Evolutionary conservation across 1,140 invertebrate genomes (phyloP).

Genomic region (Drosophila persimilis): DNA sequence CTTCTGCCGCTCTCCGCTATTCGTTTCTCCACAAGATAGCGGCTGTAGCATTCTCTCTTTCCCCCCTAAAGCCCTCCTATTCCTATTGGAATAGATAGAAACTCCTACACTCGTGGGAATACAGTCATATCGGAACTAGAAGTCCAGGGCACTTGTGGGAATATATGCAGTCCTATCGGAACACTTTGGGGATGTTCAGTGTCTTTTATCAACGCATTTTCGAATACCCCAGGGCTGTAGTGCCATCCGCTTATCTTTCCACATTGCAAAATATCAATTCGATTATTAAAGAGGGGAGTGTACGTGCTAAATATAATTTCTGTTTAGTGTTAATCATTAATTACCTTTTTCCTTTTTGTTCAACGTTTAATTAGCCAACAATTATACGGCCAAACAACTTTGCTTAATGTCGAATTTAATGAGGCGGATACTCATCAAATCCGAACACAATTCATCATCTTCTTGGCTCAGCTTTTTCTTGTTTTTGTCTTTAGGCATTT

Average conservation of each 20-base stretch:
- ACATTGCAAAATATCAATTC: conserved; percentile 18
- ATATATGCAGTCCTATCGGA: conserved; percentile 2
- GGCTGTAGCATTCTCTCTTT: too few species aligned
- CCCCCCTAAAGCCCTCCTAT: background rate
- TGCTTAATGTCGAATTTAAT: conserved; percentile 37
- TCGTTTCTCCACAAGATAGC: too few species aligned
- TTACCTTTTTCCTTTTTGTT: background rate
- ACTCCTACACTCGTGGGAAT: conserved; percentile 3
- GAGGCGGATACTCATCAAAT: conserved; percentile 23
- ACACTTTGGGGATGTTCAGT: conserved; percentile 3
- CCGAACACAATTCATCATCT: conserved; percentile 15
- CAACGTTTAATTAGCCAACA: conserved; percentile 22
- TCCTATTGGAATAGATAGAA: background rate
- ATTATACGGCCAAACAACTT: conserved; percentile 25
- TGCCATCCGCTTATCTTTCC: background rate
- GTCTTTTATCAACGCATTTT: conserved; percentile 24
- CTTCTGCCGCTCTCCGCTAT: too few species aligned
- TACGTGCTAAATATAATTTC: background rate
- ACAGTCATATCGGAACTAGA: too few species aligned
- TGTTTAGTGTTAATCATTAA: too few species aligned
- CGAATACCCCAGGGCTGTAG: conserved; percentile 4
- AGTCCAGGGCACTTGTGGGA: too few species aligned
- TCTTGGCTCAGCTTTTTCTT: background rate
- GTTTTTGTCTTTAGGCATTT: too few species aligned
- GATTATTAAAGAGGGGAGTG: background rate